Base-by-base conservation (phyloP, 2,113 vertebrate species). In the Pachycephala philippinensis region DNA sequence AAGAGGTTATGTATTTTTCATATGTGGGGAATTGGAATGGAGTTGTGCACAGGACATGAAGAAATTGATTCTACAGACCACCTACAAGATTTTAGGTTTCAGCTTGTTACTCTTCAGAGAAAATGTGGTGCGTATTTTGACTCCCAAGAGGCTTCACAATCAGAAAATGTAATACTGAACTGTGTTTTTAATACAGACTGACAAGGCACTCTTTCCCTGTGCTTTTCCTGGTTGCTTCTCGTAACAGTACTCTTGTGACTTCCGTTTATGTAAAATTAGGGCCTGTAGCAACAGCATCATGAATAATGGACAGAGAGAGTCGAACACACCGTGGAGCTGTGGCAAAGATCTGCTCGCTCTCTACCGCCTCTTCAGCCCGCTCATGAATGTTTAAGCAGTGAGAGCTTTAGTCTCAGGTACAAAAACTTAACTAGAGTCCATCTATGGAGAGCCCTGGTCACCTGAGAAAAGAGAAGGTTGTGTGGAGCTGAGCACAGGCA, bases 291-390 rank as follows among this genome's bases (percentile, higher is more conserved):
- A 39, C 71, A 85, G 89, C 87, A 37, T 87, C 81, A 84, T 95
- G 93, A 96, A 97, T 96, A 94, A 97, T 95, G 93, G 95, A 87
- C 95, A 74, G 6, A 4, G 37, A 72, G 60, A 49, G 50, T 33
- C 3, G 1, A 77, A 22, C 45, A 21, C 61, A 13, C 30, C 1
- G 0, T 22, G 3, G 7, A 71, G 85, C 53, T 52, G 61, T 81
- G 76, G 63, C 89, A 86, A 7, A 47, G 77, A 69, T 69, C 74
- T 78, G 52, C 90, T 83, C 21, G 0, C 56, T 56, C 47, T 27
- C 53, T 39, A 4, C 54, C 90, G 56, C 81, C 37, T 15, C 65
- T 90, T 52, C 54, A 57, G 42, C 54, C 59, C 2, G 0, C 42
- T 79, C 71, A n/a, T 83, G 59, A 82, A 54, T 44, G 64, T 69